Base-by-base conservation (phyloP, 2,113 vertebrate genomes). In the Hypomesus transpacificus region DNA sequence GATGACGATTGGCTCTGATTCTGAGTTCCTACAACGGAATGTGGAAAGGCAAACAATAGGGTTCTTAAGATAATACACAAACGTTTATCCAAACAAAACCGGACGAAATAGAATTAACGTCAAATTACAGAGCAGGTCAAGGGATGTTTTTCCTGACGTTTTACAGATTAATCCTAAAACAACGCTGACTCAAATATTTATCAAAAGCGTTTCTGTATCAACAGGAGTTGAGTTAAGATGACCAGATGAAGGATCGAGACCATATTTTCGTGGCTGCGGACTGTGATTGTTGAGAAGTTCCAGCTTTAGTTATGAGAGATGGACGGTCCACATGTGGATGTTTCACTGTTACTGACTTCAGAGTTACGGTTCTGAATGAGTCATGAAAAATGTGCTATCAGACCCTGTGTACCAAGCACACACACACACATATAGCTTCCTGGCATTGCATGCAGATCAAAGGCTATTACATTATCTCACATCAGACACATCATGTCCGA, bases 141-240 rank as follows among this genome's bases (percentile, higher is more conserved):
- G 71, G 79, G 83, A 85, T 61, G 87, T 75, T 75, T 8, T 53
- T 16, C 52, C 52, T 53, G 3, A 2, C 51, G 16, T 11, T 60
- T 26, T 21, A 26, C 22, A 14, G 26, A 61, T 61, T 16, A 61
- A 61, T 61, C 14, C 24, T 24, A 14, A 24, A 87, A 77, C 66
- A 14, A 66, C 74, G 76, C 75, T 0, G 73, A 60, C 66, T 88
- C 82, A 67, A 86, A 83, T 84, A 86, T 87, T 88, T 85, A 87
- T 85, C 79, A 78, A 74, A 71, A 78, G 68, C 68, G 75, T 77
- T 83, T 84, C 84, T 65, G 67, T 68, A 80, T 69, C 52, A 64
- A 79, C 81, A 79, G 70, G 62, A 34, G 75, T 73, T 46, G 82
- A 80, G 80, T 85, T 82, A 83, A 66, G 60, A 67, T 11, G 18